phyloP scores from a whole-genome alignment of 2,797 vertebrate genomes.

The Lycodopsis pacificus region DNA sequence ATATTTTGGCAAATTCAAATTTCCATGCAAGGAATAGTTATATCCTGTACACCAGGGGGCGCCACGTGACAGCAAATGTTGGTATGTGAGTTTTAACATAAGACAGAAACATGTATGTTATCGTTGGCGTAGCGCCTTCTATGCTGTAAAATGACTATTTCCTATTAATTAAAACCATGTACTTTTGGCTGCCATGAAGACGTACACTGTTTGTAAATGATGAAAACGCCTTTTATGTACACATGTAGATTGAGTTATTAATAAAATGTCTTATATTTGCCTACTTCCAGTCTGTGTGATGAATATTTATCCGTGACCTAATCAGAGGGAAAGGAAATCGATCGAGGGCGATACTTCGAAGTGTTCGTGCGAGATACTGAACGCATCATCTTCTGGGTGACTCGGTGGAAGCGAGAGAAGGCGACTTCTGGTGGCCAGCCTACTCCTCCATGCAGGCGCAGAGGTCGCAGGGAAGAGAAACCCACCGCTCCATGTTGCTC shows the following conservation, averaged over 20 bases:
- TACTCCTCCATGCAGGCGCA: constrained; percentile 41
- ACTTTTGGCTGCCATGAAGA: background rate
- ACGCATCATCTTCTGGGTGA: constrained; percentile 41
- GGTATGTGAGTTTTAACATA: background rate
- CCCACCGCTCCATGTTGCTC: constrained; percentile 30
- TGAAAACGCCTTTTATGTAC: background rate
- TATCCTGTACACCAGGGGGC: constrained; percentile 57
- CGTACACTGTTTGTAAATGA: background rate
- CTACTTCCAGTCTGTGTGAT: background rate
- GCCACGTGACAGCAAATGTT: constrained; percentile 7
- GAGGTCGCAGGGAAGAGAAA: constrained; percentile 61
- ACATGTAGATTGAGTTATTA: background rate
- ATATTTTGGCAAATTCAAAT: background rate
- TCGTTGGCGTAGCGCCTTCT: background rate
- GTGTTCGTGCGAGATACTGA: constrained; percentile 45
- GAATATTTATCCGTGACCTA: background rate
- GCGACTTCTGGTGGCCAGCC: constrained; percentile 60
- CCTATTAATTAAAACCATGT: background rate
- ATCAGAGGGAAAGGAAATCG: background rate
- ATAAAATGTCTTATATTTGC: background rate
- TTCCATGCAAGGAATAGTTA: background rate
- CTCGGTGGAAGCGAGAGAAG: constrained; percentile 9
- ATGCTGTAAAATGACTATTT: background rate
- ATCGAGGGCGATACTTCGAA: background rate
- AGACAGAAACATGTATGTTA: background rate